phyloP scores from a whole-genome alignment of 2,888 invertebrate species.

The Panzeria rudis region DNA sequence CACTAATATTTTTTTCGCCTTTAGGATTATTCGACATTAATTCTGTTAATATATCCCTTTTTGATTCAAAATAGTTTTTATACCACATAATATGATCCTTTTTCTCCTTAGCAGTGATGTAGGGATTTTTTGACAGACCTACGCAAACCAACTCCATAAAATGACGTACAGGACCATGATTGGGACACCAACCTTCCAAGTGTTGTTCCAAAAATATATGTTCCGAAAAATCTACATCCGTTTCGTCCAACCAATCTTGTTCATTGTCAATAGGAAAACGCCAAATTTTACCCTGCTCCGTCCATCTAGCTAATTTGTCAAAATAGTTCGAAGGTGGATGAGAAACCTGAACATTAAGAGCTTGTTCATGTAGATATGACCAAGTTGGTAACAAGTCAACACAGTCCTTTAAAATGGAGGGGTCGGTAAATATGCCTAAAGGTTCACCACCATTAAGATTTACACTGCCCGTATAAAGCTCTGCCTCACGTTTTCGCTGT shows the following conservation, averaged over 20 bases:
- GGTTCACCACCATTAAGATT: conserved; percentile 87
- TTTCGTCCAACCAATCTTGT: conserved; percentile 90
- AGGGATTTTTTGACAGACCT: conserved; percentile 97
- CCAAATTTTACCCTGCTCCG: conserved; percentile 97
- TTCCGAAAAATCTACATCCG: conserved; percentile 93
- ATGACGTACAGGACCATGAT: conserved; percentile 94
- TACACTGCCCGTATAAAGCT: conserved; percentile 83
- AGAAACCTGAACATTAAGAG: conserved; percentile 87
- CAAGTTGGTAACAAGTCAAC: conserved; percentile 86
- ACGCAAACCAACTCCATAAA: conserved; percentile 98
- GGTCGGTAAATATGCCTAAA: conserved; percentile 87
- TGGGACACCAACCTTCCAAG: conserved; percentile 95
- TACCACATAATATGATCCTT: conserved; percentile 96
- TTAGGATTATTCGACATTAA: conserved; percentile 76
- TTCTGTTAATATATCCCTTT: conserved; percentile 87
- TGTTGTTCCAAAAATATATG: conserved; percentile 96
- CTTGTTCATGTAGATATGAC: conserved; percentile 87
- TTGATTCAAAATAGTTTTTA: conserved; percentile 93
- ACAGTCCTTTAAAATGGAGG: conserved; percentile 71
- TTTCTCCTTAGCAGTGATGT: conserved; percentile 94
- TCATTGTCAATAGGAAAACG: conserved; percentile 99
- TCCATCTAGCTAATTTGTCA: conserved; percentile 97
- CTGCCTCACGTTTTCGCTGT: conserved; percentile 76
- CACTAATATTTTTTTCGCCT: neutral
- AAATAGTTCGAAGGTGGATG: conserved; percentile 94